Evolutionary conservation across 2,888 invertebrate species (phyloP).

Genomic region (Apomyelois bistriatella): DNA sequence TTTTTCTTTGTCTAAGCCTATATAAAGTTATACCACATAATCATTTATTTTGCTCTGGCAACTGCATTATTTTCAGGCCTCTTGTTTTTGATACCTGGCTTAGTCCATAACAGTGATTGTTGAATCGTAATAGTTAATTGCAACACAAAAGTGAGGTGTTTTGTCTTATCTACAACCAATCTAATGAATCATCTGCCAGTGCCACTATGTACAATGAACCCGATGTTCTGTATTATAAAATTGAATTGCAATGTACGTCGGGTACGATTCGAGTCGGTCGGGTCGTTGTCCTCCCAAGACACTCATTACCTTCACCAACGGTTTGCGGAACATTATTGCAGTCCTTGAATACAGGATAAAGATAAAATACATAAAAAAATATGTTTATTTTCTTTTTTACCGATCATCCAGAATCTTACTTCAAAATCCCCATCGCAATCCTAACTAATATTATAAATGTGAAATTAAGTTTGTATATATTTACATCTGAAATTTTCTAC

Average conservation of each 20-base stretch:
- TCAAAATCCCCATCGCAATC: not conserved
- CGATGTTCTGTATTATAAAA: slow-evolving; percentile 62
- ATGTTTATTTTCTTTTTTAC: slow-evolving; percentile 14
- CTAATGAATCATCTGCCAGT: slow-evolving; percentile 53
- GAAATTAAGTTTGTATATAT: too few relatives aligned
- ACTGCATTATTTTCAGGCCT: not conserved
- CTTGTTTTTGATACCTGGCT: not conserved
- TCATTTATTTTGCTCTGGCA: not conserved
- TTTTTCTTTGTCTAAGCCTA: not conserved
- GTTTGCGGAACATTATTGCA: slow-evolving; percentile 64
- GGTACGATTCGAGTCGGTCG: slow-evolving; percentile 66
- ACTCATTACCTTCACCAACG: slow-evolving; percentile 69
- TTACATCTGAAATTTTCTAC: too few relatives aligned
- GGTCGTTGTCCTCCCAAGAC: slow-evolving; percentile 71
- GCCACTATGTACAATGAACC: slow-evolving; percentile 53
- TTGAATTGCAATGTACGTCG: slow-evolving; percentile 61
- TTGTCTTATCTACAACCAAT: slow-evolving; percentile 49
- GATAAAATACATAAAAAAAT: slow-evolving; percentile 32
- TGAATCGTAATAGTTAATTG: slow-evolving; percentile 3
- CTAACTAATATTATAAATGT: too few relatives aligned
- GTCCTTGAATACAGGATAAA: slow-evolving; percentile 70
- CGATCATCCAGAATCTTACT: not conserved
- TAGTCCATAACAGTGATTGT: not conserved
- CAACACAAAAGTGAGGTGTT: slow-evolving; percentile 25
- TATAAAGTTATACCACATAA: not conserved